Evolutionary conservation across 2,797 vertebrate genomes (phyloP).

Genomic region (Sebastes vulpes): DNA sequence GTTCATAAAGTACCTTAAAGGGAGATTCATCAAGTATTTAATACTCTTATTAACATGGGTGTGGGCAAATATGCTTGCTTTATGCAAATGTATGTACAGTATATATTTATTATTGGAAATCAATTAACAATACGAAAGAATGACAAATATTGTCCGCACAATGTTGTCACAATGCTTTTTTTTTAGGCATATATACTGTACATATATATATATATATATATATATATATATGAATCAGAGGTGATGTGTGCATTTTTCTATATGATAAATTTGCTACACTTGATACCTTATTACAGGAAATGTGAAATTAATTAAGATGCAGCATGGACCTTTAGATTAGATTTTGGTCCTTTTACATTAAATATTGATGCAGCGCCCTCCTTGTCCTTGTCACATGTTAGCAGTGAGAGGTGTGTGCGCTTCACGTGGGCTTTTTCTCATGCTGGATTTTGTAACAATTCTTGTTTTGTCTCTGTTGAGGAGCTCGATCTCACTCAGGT

Average conservation of each 20-base stretch:
- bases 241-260: neutral
- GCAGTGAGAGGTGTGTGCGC: neutral
- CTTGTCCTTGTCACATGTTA: neutral
- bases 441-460: neutral
- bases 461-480: neutral
- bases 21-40: too few relatives aligned
- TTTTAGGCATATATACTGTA: too few relatives aligned
- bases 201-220: neutral
- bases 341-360: neutral
- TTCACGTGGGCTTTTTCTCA: neutral
- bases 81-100: too few relatives aligned
- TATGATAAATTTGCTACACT: neutral
- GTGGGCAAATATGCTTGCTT: too few relatives aligned
- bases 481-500: neutral
- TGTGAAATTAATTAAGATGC: neutral
- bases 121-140: too few relatives aligned
- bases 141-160: too few relatives aligned
- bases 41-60: too few relatives aligned
- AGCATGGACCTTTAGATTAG: neutral
- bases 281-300: neutral
- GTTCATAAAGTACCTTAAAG: too few relatives aligned
- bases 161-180: too few relatives aligned
- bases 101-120: too few relatives aligned
- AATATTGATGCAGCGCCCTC: neutral
- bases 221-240: neutral